Evolutionary conservation across 2,113 vertebrate genomes (phyloP).

Genomic region (Telmatochromis sp.): DNA sequence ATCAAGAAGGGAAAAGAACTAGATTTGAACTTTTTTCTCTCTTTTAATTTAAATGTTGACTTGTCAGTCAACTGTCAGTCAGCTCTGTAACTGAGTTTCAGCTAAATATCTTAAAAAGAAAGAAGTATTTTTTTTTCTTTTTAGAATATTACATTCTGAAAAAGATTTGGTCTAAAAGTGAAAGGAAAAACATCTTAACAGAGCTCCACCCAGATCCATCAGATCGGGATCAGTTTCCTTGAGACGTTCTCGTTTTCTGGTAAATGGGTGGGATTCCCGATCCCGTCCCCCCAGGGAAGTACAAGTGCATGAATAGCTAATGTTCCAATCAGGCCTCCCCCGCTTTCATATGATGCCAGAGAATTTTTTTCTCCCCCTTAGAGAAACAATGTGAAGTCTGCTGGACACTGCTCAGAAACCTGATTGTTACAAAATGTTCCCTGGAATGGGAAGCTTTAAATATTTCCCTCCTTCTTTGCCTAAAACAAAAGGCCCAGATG

Average conservation of each 20-base stretch:
- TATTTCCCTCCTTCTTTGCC: background rate
- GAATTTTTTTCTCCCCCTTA: slow-evolving; percentile 4
- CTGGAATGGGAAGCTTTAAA: slow-evolving; percentile 8
- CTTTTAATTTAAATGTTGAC: background rate
- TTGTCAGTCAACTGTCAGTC: too few relatives aligned
- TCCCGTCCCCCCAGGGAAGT: slow-evolving; percentile 39
- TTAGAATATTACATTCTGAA: background rate
- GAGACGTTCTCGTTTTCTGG: slow-evolving; percentile 32
- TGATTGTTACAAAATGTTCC: background rate
- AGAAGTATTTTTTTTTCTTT: background rate
- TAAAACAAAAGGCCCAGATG: background rate
- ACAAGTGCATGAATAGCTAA: slow-evolving; percentile 50
- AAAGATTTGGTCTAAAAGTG: background rate
- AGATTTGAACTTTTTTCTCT: too few relatives aligned
- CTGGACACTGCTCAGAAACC: background rate
- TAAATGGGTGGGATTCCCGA: slow-evolving; percentile 57
- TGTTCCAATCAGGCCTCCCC: slow-evolving; percentile 18
- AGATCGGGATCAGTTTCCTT: slow-evolving; percentile 38
- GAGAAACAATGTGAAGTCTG: background rate
- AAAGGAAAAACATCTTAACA: background rate
- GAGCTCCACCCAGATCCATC: slow-evolving; percentile 1
- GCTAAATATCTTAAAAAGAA: background rate
- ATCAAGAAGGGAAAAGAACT: too few relatives aligned
- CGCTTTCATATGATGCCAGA: slow-evolving; percentile 58
- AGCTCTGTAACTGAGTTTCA: too few relatives aligned